Evolutionary conservation across 2,888 invertebrate genomes (phyloP).

Genomic region (Dolomedes plantarius): DNA sequence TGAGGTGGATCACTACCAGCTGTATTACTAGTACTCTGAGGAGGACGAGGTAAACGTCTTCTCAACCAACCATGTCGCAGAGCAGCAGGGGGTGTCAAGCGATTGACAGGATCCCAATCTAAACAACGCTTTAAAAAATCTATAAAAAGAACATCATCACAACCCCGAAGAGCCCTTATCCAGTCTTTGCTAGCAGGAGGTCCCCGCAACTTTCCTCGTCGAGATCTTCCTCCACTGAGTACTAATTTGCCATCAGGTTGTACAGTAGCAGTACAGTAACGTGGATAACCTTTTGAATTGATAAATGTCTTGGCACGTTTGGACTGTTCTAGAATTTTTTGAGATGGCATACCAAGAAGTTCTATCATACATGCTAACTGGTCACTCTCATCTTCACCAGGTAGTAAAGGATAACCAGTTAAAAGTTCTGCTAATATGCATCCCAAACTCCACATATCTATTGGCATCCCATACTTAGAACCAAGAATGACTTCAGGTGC

Average conservation of each 20-base stretch:
- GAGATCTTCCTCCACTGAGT: constrained; percentile 92
- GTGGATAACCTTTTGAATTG: constrained; percentile 94
- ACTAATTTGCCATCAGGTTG: constrained; percentile 91
- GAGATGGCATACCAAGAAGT: constrained; percentile 92
- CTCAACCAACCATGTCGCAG: constrained; percentile 90
- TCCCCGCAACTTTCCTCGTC: constrained; percentile 95
- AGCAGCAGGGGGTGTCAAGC: constrained; percentile 93
- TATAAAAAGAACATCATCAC: constrained; percentile 94
- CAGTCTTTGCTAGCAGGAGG: constrained; percentile 95
- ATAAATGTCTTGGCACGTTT: constrained; percentile 94
- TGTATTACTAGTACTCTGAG: constrained; percentile 73
- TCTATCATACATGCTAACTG: constrained; percentile 99
- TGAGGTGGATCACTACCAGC: constrained; percentile 72
- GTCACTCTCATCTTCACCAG: constrained; percentile 98
- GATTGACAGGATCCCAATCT: constrained; percentile 96
- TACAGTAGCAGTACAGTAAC: constrained; percentile 92
- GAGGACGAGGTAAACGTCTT: constrained; percentile 78
- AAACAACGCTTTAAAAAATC: constrained; percentile 97
- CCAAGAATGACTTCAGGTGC: constrained; percentile 98
- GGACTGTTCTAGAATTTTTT: constrained; percentile 89
- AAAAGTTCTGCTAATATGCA: constrained; percentile 97
- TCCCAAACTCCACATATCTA: constrained; percentile 94
- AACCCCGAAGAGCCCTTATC: constrained; percentile 84
- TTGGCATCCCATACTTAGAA: constrained; percentile 97
- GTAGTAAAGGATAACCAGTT: constrained; percentile 96